Conservation (phyloP, 2,888 invertebrate species). For the Epinotia nisella region DNA sequence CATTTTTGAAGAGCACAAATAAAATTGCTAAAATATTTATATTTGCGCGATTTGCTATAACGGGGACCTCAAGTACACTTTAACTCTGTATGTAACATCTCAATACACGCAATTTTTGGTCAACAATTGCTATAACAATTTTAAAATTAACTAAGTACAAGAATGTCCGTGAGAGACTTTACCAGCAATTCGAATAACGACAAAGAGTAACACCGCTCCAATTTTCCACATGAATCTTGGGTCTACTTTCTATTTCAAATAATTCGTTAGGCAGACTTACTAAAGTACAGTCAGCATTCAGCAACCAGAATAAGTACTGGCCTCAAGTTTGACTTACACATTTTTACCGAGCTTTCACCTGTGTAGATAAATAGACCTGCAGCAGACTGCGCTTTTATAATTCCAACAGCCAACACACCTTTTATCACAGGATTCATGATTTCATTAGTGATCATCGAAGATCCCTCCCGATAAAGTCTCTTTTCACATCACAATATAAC, state of each 20-base stretch:
- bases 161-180: slow-evolving; percentile 32
- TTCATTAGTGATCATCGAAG: not conserved
- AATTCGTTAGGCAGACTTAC: slow-evolving; percentile 1
- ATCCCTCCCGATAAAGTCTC: slow-evolving; percentile 26
- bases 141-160: slow-evolving; percentile 34
- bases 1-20: not conserved
- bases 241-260: not conserved
- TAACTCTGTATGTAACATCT: slow-evolving; percentile 27
- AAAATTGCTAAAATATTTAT: not conserved
- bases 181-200: slow-evolving; percentile 12
- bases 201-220: not conserved
- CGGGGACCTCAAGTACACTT: slow-evolving; percentile 20
- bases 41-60: slow-evolving; percentile 1
- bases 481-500: slow-evolving; percentile 25
- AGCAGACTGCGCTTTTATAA: not conserved
- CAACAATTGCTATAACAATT: slow-evolving; percentile 41
- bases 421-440: slow-evolving; percentile 15
- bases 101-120: slow-evolving; percentile 37
- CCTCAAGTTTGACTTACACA: not conserved
- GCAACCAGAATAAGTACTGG: too few relatives aligned
- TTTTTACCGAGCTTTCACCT: not conserved
- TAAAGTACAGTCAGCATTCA: too few relatives aligned
- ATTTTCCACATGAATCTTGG: not conserved
- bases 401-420: not conserved
- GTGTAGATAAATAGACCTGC: not conserved